Base-by-base conservation (phyloP, 2,113 vertebrate species). In the Origma solitaria region DNA sequence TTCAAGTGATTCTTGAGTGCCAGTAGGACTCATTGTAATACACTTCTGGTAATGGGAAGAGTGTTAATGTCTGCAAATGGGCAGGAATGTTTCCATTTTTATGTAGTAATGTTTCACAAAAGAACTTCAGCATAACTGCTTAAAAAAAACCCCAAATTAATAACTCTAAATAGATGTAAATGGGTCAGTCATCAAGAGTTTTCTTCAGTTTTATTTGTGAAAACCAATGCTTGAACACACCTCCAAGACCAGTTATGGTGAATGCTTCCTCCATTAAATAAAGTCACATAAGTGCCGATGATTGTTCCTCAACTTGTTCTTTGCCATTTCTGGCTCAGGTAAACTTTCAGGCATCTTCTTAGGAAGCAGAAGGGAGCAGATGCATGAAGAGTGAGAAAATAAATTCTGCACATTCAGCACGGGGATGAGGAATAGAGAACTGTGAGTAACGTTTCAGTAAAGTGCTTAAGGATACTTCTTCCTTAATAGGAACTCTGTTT, bases 261-360 rank as follows among this genome's bases (percentile, higher is more conserved):
- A 82, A 90, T 78, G 37, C 71, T 89, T 93, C 65, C 51, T 82
- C 45, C 25, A 50, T 12, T 78, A 71, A 89, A 70, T 84, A 82
- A 84, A 87, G 73, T 53, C 11, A 44, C 8, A 0, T 25, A 38
- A 57, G 17, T 66, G 24, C 22, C 53, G 49, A 19, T 40, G 69
- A 53, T 30, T 68, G 49, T 71, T 71, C 49, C n/a, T 72, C 44
- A 76, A 9, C 16, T 81, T 51, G 19, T 51, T 68, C 49, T 72
- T 77, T 62, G 28, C 51, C 31, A 10, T 82, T 86, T 71, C 38
- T 82, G 61, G 42, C 16, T 45, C 69, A 82, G 42, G 30, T 62
- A 68, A 66, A 42, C 38, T 84, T 68, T 64, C 22, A 76, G 75
- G 30, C 23, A 11, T 57, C 58, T 82, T 79, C 40, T 53, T 42